Percentiles rank a stretch among this genome's conserved stretches.
phyloP scores from a whole-genome alignment of 1,140 invertebrate species.

The Cyrtorhinus lividipennis region DNA sequence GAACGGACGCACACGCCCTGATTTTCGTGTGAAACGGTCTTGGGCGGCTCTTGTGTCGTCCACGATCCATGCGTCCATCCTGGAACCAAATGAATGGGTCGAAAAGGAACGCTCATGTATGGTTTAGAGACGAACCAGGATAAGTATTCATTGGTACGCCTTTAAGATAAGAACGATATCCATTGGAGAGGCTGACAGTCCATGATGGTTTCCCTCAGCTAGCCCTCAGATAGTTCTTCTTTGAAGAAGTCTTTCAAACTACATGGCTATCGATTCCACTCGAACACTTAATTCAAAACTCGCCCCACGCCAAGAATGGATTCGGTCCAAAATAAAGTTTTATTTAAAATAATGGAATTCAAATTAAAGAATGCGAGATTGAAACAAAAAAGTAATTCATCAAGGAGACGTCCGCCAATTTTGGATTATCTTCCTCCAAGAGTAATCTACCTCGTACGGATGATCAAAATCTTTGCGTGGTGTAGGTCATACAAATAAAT shows the following conservation, averaged over 20 bases:
- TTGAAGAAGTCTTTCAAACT: too few species aligned
- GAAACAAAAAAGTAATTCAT: neutral
- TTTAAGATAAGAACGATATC: neutral
- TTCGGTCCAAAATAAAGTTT: too few species aligned
- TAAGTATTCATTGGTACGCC: neutral
- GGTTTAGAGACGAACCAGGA: constrained; percentile 14
- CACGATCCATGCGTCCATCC: constrained; percentile 41
- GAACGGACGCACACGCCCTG: constrained; percentile 31
- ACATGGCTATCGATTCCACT: too few species aligned
- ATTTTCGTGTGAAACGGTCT: constrained; percentile 31
- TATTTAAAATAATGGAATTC: too few species aligned
- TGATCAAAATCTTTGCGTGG: neutral
- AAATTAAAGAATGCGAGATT: too few species aligned
- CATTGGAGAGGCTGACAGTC: neutral
- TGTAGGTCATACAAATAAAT: neutral
- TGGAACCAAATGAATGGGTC: too few species aligned
- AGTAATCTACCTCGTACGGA: neutral
- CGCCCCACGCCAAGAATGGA: too few species aligned
- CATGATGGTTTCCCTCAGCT: neutral
- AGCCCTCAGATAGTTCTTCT: neutral
- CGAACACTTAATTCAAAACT: too few species aligned
- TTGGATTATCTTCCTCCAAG: neutral
- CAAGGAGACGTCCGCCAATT: neutral
- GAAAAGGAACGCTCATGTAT: too few species aligned
- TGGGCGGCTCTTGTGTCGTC: constrained; percentile 37